These are phyloP conservation scores for Asteroscopus sphinx DNA, from an alignment of 2,888 invertebrate species.

Conservation along the genomic window DNA sequence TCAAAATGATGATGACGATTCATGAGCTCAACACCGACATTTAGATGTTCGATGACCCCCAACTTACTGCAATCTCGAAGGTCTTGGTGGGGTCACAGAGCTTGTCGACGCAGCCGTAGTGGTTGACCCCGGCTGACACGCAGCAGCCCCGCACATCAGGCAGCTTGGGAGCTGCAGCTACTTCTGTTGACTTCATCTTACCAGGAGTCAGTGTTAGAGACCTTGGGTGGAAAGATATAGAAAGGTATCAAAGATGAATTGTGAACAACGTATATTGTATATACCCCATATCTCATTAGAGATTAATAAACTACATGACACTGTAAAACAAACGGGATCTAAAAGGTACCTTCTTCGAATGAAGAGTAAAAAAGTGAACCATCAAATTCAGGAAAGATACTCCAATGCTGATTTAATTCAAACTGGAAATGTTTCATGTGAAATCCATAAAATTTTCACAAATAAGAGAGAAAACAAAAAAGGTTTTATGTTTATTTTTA, in stretches of 20 bases:
- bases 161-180: constrained; percentile 91
- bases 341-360: no score
- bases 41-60: constrained; percentile 15
- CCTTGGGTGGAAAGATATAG: constrained; percentile 56
- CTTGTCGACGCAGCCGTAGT: constrained; percentile 93
- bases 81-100: constrained; percentile 94
- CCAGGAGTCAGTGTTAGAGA: constrained; percentile 92
- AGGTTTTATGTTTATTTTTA: no score
- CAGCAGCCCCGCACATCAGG: constrained; percentile 95
- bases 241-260: neutral
- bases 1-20: neutral
- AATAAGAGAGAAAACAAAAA: no score
- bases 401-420: no score
- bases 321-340: no score
- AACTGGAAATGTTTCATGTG: no score
- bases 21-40: constrained; percentile 23
- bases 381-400: no score
- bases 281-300: no score
- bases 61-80: constrained; percentile 83
- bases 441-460: no score
- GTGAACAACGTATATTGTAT: no score
- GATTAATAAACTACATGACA: no score
- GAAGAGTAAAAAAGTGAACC: no score
- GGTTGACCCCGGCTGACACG: constrained; percentile 92
- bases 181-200: constrained; percentile 89